Percentiles rank a stretch among this genome's conserved stretches.
These are phyloP conservation scores for Melospiza georgiana DNA, from an alignment of 2,113 vertebrate genomes.

Conservation along the genomic window DNA sequence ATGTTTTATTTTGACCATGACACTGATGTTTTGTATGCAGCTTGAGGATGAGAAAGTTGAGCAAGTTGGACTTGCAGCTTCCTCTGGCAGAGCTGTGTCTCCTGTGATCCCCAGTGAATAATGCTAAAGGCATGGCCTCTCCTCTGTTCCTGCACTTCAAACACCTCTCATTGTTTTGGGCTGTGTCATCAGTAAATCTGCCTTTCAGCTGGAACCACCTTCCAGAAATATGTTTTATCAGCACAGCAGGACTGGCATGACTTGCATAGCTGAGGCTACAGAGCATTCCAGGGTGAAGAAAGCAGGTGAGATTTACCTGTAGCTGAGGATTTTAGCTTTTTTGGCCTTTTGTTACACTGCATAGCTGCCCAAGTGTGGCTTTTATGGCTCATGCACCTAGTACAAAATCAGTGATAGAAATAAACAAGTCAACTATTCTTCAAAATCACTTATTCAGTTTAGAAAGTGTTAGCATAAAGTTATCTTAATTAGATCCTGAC, in stretches of 20 bases:
- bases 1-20: conserved; percentile 52
- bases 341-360: not conserved
- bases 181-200: conserved; percentile 20
- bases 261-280: not conserved
- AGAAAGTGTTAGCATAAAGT: not conserved
- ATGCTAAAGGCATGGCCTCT: not conserved
- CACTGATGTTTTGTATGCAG: conserved; percentile 8
- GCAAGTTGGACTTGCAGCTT: not conserved
- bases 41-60: not conserved
- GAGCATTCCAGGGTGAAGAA: not conserved
- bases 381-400: not conserved
- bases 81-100: not conserved
- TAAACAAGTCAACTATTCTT: conserved; percentile 2
- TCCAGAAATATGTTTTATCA: conserved; percentile 23
- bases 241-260: not conserved
- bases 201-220: conserved; percentile 27
- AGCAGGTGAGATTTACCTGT: not conserved
- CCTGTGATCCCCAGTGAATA: not conserved
- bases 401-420: not conserved
- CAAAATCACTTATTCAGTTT: not conserved
- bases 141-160: not conserved
- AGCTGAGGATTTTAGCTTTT: not conserved
- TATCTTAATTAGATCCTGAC: not conserved
- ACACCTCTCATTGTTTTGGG: not conserved
- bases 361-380: not conserved